phyloP scores from a whole-genome alignment of 2,113 vertebrate genomes.

The Pogona vitticeps region DNA sequence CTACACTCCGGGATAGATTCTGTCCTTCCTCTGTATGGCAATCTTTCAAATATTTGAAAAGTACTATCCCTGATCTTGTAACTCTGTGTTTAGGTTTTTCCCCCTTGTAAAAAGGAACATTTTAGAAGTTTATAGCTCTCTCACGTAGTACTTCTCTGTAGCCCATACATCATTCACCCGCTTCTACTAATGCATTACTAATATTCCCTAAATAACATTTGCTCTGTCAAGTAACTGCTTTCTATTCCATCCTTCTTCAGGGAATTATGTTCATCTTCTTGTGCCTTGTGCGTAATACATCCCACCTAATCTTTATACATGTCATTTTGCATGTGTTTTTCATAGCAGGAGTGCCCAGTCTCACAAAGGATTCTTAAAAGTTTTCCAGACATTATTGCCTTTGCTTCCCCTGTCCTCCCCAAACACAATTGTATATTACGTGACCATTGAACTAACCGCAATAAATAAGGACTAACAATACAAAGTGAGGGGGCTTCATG shows the following conservation, averaged over 20 bases:
- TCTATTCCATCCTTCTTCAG: constrained; percentile 8
- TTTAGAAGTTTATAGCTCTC: not conserved
- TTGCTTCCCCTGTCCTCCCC: not conserved
- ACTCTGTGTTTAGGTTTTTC: too few species aligned
- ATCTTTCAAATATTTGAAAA: too few species aligned
- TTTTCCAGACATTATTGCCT: not conserved
- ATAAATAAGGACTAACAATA: constrained; percentile 18
- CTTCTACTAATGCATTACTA: not conserved
- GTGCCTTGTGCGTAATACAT: constrained; percentile 3
- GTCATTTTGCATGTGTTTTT: constrained; percentile 5
- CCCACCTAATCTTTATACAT: not conserved
- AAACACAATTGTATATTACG: not conserved
- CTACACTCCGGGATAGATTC: too few species aligned
- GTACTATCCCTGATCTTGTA: too few species aligned
- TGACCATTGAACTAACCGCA: not conserved
- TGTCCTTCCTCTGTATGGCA: too few species aligned
- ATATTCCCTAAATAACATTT: not conserved
- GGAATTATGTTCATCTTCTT: not conserved
- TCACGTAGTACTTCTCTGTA: not conserved
- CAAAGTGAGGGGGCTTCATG: constrained; percentile 4
- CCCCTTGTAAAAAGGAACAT: too few species aligned
- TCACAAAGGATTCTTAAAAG: not conserved
- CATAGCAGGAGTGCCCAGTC: not conserved
- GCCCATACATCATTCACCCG: not conserved
- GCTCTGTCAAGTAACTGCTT: not conserved